Percentiles rank a stretch among this genome's conserved stretches.
Conservation (phyloP, 64 coral and sea anemone species). For the Stichodactyla helianthus region DNA sequence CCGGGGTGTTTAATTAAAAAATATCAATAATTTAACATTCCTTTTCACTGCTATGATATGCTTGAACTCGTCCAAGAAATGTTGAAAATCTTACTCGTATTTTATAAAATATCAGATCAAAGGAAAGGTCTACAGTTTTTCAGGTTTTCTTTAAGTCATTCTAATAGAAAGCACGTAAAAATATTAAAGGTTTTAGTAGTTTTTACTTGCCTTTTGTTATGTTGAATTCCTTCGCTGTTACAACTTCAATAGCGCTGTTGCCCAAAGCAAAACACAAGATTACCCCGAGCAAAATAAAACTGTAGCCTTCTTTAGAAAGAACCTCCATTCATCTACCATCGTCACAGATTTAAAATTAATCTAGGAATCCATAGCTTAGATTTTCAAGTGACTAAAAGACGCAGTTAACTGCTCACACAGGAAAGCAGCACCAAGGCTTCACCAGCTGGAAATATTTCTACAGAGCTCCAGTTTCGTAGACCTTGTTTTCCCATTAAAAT, state of each 20-base stretch:
- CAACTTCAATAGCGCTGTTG: not conserved
- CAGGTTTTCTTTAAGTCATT: not conserved
- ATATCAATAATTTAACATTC: not conserved
- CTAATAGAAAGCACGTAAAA: not conserved
- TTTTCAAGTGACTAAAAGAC: not conserved
- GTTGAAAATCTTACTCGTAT: not conserved
- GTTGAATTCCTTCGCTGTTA: not conserved
- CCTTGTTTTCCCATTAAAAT: not conserved
- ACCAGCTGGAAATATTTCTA: not conserved
- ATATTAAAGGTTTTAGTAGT: not conserved
- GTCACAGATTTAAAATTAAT: not conserved
- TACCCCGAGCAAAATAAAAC: not conserved
- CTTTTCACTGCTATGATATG: not conserved
- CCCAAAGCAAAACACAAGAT: not conserved
- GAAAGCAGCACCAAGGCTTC: not conserved
- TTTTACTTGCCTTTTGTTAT: not conserved
- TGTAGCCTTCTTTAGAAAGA: not conserved
- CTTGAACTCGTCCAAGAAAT: not conserved
- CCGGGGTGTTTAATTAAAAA: not conserved
- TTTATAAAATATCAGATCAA: not conserved
- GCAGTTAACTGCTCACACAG: not conserved
- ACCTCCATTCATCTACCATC: not conserved
- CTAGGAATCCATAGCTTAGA: not conserved
- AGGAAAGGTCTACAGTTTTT: not conserved
- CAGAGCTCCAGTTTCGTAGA: not conserved